Percentiles rank a stretch among this genome's conserved stretches.
These are phyloP conservation scores for Caenorhabditis latens DNA, from an alignment of 1,140 invertebrate genomes.

Conservation along the genomic window DNA sequence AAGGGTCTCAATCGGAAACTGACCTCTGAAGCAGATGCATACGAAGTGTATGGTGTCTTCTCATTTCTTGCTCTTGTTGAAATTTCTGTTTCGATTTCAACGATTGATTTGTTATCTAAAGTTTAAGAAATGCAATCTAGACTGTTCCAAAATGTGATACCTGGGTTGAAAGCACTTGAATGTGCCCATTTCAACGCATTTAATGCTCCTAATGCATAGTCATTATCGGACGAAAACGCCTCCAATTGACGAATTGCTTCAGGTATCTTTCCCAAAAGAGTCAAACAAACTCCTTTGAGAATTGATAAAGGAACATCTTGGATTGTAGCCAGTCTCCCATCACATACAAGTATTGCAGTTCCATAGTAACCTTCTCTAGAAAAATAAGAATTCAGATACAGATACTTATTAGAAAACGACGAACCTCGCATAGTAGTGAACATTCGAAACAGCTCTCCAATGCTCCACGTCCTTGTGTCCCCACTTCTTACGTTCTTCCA, in stretches of 20 bases:
- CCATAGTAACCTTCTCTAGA: conserved; percentile 43
- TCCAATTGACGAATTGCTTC: conserved; percentile 38
- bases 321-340: conserved; percentile 11
- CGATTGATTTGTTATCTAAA: conserved; percentile 29
- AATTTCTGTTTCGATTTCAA: conserved; percentile 30
- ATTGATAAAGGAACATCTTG: not conserved
- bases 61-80: not conserved
- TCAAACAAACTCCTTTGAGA: conserved; percentile 41
- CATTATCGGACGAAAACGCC: not conserved
- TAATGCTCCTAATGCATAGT: not conserved
- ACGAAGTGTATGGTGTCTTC: conserved; percentile 22
- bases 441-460: conserved; percentile 39
- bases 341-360: conserved; percentile 27
- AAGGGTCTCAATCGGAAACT: not conserved
- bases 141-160: not conserved
- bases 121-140: not conserved
- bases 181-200: conserved; percentile 33
- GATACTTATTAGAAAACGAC: not conserved
- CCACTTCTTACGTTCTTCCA: conserved; percentile 21
- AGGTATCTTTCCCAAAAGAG: conserved; percentile 19
- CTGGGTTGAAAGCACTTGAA: conserved; percentile 34
- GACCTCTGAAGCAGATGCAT: conserved; percentile 17
- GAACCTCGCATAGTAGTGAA: conserved; percentile 27
- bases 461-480: conserved; percentile 46
- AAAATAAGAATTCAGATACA: not conserved